phyloP scores from a whole-genome alignment of 92 coral and sea anemone genomes.

The Porites divaricata region DNA sequence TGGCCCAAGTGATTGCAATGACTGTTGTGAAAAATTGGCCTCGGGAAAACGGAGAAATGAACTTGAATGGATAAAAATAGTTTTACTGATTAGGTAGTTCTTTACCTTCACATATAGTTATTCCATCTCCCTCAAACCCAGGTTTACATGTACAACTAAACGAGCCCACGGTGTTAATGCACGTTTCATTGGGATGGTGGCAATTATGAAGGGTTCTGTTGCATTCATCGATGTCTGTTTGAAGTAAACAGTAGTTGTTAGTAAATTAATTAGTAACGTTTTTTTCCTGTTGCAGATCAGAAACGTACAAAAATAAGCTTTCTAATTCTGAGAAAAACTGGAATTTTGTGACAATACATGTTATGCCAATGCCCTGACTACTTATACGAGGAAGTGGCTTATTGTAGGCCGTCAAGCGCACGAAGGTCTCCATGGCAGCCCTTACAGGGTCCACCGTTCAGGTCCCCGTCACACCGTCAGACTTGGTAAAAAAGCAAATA shows the following conservation, averaged over 20 bases:
- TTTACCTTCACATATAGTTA: background rate
- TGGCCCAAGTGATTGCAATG: too few species aligned
- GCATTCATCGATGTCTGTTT: background rate
- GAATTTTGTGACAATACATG: too few species aligned
- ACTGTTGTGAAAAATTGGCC: background rate
- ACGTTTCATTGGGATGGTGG: background rate
- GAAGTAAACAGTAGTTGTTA: background rate
- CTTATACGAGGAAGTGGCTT: too few species aligned
- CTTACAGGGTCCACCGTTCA: too few species aligned
- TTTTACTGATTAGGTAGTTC: background rate
- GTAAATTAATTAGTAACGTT: background rate
- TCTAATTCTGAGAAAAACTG: too few species aligned
- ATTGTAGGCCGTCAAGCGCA: too few species aligned
- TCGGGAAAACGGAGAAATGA: too few species aligned
- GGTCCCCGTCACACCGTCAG: too few species aligned
- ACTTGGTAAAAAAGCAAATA: too few species aligned
- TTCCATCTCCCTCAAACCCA: background rate
- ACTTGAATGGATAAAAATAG: background rate
- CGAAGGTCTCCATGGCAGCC: too few species aligned
- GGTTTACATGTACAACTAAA: background rate
- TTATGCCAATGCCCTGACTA: too few species aligned
- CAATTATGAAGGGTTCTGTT: background rate
- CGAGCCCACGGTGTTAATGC: constrained; percentile 4
- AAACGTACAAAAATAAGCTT: too few species aligned
- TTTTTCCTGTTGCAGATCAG: background rate